phyloP scores from a whole-genome alignment of 2,113 vertebrate species.

The Rynchops niger region DNA sequence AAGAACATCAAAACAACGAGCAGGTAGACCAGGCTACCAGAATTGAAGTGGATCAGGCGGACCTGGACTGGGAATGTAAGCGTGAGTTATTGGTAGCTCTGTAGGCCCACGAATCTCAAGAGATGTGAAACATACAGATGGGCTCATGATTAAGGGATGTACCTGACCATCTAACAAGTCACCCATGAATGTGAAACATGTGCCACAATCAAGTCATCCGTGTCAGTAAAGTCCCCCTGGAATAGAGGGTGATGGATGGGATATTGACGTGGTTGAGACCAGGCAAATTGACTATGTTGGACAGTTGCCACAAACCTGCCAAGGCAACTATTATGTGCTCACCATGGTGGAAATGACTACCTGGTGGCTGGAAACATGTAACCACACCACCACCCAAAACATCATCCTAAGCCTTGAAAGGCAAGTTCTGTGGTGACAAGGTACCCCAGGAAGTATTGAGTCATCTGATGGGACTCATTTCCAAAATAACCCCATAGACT shows the following conservation, averaged over 20 bases:
- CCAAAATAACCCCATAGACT: background rate
- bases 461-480: background rate
- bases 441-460: background rate
- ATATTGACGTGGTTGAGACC: rapidly evolving
- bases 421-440: background rate
- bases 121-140: background rate
- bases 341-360: background rate
- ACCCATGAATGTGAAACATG: background rate
- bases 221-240: background rate
- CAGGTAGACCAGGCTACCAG: background rate
- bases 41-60: background rate
- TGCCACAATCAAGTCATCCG: background rate
- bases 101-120: background rate
- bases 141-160: background rate
- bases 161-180: background rate
- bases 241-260: background rate
- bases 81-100: background rate
- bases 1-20: background rate
- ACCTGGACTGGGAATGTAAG: background rate
- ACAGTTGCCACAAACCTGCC: background rate
- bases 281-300: background rate
- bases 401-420: background rate
- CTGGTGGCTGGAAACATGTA: background rate
- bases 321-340: background rate
- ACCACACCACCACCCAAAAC: background rate